Conservation (phyloP, 2,113 vertebrate species). For the Myxocyprinus asiaticus region DNA sequence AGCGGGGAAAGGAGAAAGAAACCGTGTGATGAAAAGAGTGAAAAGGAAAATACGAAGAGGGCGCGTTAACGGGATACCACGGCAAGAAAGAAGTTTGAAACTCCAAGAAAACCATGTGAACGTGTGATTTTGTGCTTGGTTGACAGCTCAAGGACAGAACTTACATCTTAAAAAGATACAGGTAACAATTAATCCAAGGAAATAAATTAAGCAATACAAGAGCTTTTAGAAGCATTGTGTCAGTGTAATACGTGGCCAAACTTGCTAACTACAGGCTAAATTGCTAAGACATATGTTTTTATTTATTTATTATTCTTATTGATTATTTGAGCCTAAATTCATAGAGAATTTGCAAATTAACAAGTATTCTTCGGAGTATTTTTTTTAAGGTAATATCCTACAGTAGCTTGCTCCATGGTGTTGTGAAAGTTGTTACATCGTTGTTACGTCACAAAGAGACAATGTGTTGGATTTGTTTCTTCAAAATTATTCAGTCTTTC, state of each 20-base stretch:
- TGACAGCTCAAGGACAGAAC: not conserved
- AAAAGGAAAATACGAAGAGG: conserved; percentile 23
- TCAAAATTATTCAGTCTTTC: not conserved
- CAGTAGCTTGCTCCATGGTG: too few relatives aligned
- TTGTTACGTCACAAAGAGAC: too few relatives aligned
- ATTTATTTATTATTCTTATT: too few relatives aligned
- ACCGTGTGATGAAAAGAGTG: conserved; percentile 5
- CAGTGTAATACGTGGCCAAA: conserved; percentile 37
- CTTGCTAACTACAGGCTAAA: conserved; percentile 6
- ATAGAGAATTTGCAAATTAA: too few relatives aligned
- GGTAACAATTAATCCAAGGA: not conserved
- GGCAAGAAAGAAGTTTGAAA: conserved; percentile 4
- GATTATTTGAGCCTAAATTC: too few relatives aligned
- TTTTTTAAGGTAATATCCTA: too few relatives aligned
- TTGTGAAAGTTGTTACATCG: too few relatives aligned
- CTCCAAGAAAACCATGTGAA: conserved; percentile 36
- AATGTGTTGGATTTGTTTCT: not conserved
- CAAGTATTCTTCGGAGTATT: too few relatives aligned
- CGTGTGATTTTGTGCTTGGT: conserved; percentile 2
- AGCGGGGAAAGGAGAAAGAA: not conserved
- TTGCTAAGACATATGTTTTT: not conserved
- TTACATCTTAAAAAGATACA: not conserved
- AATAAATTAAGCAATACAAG: not conserved
- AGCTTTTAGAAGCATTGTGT: not conserved
- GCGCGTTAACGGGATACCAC: conserved; percentile 43